Base-by-base conservation (phyloP, 2,113 vertebrate genomes). In the Myotis brandtii region DNA sequence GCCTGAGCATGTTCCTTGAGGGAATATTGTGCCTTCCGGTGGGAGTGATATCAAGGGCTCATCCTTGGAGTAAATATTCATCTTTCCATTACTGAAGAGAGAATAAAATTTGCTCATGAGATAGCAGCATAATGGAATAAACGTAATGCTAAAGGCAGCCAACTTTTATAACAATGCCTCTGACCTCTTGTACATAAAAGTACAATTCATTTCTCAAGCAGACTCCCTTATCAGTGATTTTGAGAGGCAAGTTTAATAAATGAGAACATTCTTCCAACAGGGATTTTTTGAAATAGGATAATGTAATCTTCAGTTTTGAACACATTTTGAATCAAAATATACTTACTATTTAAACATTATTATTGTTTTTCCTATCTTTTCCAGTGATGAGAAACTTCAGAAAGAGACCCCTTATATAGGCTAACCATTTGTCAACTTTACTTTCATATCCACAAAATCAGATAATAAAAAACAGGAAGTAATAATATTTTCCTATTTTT, bases 251-350 rank as follows among this genome's bases (percentile, higher is more conserved):
- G 92, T 52, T 50, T 92, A 79, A 84, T 95, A 95, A 90, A 94
- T 77, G 37, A 87, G 40, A 91, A 88, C 12, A 72, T 67, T 86
- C 16, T 64, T 80, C 27, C 34, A 82, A 9, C 37, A 62, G 54
- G 46, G 52, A 76, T 64, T n/a, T 89, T 97, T 93, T 89, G 32
- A 94, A 83, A 6, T 17, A 96, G 48, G 4, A 93, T 84, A 86
- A 87, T 95, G 27, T 59, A 85, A 93, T 64, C 23, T 86, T 82
- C 72, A 91, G 25, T 83, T 70, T 21, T 93, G 69, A 94, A 69
- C 11, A 91, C 2, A 93, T 59, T 82, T 93, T 91, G 23, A 95
- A 34, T 76, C 40, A 86, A 90, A 95, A 86, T 59, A 84, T 62
- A 4, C 8, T 86, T 94, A 62, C 10, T 81, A 67, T 32, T 92